Evolutionary conservation across 2,797 vertebrate species (phyloP), one percentile per base, ranked within the genome.

Genomic region (Agapornis canus): DNA sequence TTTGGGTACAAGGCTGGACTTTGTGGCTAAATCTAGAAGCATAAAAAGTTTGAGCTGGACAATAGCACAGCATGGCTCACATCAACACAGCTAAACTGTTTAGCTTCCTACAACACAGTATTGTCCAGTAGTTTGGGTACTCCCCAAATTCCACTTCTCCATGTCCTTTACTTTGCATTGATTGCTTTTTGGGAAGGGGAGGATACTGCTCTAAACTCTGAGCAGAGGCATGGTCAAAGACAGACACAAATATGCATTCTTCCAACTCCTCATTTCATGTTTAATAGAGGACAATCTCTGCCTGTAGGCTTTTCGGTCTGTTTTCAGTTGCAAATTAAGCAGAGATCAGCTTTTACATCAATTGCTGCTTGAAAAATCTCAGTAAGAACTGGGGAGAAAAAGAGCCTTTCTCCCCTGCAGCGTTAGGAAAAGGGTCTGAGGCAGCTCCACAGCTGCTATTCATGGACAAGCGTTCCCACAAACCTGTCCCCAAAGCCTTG

Each of bases 271-370:
- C 16, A 5, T 87, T 77, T 51, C 66, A 72, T 8, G 45, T 87
- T 80, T 86, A 51, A 32, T 29, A 66, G 68, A 90, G 65, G 64
- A 73, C 76, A 85, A 18, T 43, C 27, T 77, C 68, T 68, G 60
- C 69, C 85, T 75, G 76, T 64, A 90, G 68, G 78, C 6, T 73
- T 92, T 75, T 27, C 10, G 0, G 11, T 88, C 82, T 84, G 70
- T 89, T 86, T 94, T 91, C 81, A 6, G 13, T 54, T 86, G 47
- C 63, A 93, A 54, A 93, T 78, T 65, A 63, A 83, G 26, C 45
- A 1, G 14, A 76, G 61, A 89, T 81, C 73, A 89, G 49, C 29
- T 49, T 86, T 90, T 73, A 60, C 27, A 75, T 78, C 70, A 89
- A 54, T 29, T 52, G 29, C 49, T 68, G 42, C 93, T 86, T 82